A percentile compares a stretch with the other conserved stretches of the same genome.
phyloP scores from a whole-genome alignment of 2,888 invertebrate genomes.

The Geophilus truncorum region DNA sequence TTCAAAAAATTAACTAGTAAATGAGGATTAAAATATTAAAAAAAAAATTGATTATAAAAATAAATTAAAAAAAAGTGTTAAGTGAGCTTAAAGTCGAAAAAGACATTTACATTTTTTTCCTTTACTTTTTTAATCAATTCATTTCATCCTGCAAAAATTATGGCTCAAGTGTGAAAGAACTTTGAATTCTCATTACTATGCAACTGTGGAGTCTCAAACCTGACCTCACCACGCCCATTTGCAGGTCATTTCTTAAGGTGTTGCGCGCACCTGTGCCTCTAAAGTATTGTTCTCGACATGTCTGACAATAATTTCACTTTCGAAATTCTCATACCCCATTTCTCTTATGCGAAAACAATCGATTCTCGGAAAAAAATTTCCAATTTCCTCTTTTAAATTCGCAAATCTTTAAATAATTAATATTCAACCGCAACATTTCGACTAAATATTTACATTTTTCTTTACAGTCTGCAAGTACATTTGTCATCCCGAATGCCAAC shows the following conservation, averaged over 20 bases:
- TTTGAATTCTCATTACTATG: conserved; percentile 25
- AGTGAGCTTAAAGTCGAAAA: too few species aligned
- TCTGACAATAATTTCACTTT: not conserved
- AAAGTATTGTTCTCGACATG: conserved; percentile 23
- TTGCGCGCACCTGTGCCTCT: conserved; percentile 11
- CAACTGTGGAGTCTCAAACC: conserved; percentile 21
- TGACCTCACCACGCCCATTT: conserved; percentile 21
- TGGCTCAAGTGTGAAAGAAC: conserved; percentile 7
- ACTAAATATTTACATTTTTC: not conserved
- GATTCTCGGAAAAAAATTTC: not conserved
- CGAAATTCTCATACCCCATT: not conserved
- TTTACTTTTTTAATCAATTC: not conserved
- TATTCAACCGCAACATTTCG: not conserved
- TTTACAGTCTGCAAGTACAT: conserved; percentile 6
- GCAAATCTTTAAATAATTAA: not conserved
- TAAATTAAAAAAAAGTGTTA: not conserved
- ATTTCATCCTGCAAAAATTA: conserved; percentile 4
- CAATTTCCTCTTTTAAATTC: not conserved
- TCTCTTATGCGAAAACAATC: not conserved
- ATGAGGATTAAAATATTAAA: not conserved
- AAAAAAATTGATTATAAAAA: not conserved
- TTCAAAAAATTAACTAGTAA: not conserved
- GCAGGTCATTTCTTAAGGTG: conserved; percentile 18
- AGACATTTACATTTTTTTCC: not conserved
- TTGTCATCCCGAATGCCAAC: conserved; percentile 11